phyloP scores from a whole-genome alignment of 2,797 vertebrate genomes.

The Rachycentron canadum region DNA sequence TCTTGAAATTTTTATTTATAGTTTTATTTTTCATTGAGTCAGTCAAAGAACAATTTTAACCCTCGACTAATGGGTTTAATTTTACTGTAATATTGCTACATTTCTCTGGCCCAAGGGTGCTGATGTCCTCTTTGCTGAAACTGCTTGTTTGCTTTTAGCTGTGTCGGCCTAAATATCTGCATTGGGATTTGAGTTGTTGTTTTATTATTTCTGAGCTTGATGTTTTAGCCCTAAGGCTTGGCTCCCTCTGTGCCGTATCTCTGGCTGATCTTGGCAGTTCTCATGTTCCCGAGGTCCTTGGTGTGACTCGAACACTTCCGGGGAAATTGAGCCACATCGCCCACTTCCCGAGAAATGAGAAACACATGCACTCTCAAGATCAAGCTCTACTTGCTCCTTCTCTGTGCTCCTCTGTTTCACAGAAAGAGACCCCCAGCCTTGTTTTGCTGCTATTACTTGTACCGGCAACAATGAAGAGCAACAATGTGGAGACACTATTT shows the following conservation, averaged over 20 bases:
- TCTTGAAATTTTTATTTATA: background rate
- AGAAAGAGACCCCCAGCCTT: conserved; percentile 17
- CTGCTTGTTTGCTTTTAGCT: conserved; percentile 77
- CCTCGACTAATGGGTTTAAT: conserved; percentile 65
- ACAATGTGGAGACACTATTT: conserved; percentile 22
- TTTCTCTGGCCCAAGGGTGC: conserved; percentile 60
- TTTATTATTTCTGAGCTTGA: conserved; percentile 75
- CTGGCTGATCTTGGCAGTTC: conserved; percentile 78
- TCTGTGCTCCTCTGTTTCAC: conserved; percentile 20
- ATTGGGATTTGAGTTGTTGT: conserved; percentile 76
- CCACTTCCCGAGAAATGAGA: conserved; percentile 62
- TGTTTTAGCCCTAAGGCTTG: conserved; percentile 63
- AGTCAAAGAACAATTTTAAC: conserved; percentile 42
- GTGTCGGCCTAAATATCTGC: conserved; percentile 75
- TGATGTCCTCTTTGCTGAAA: conserved; percentile 74
- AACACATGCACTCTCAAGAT: conserved; percentile 57
- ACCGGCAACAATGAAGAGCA: conserved; percentile 8
- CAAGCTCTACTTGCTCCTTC: conserved; percentile 38
- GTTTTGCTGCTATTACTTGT: conserved; percentile 20
- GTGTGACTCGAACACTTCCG: conserved; percentile 72
- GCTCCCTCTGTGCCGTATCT: conserved; percentile 63
- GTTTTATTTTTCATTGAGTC: conserved; percentile 21
- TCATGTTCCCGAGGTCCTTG: conserved; percentile 66
- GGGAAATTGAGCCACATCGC: conserved; percentile 63
- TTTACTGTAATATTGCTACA: conserved; percentile 63